Conservation (phyloP, 1,140 invertebrate species). For the Bombus terrestris region DNA sequence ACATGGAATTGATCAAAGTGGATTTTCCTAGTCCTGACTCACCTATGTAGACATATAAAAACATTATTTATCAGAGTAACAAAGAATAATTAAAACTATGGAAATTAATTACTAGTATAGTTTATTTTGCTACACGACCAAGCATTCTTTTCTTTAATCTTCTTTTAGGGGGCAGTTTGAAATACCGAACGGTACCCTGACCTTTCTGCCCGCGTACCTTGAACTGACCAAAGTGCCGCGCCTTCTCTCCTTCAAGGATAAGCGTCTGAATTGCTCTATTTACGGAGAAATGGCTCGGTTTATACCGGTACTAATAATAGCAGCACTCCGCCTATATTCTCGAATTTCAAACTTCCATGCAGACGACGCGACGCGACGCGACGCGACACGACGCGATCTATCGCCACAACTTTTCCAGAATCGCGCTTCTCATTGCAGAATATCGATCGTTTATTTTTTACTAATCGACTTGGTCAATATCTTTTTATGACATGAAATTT, state of each 20-base stretch:
- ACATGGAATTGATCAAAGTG: conserved; percentile 99
- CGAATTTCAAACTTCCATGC: conserved; percentile 56
- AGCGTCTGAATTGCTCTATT: conserved; percentile 71
- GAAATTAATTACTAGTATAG: too few species aligned
- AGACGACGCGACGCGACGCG: too few species aligned
- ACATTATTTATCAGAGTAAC: not conserved
- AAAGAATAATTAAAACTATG: not conserved
- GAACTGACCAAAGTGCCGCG: conserved; percentile 59
- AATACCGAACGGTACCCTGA: conserved; percentile 51
- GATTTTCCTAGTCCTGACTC: conserved; percentile 99
- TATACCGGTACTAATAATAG: conserved; percentile 68
- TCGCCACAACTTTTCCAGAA: not conserved
- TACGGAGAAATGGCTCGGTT: conserved; percentile 64
- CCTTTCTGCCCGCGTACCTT: conserved; percentile 60
- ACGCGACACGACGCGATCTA: not conserved
- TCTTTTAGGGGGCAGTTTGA: not conserved
- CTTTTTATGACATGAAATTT: too few species aligned
- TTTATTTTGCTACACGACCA: not conserved
- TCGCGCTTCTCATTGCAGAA: not conserved
- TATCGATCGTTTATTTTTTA: not conserved
- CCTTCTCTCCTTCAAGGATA: conserved; percentile 65
- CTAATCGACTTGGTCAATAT: too few species aligned
- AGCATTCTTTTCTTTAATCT: not conserved
- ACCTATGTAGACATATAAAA: conserved; percentile 83
- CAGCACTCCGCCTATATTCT: conserved; percentile 49